These are phyloP conservation scores for Eugnorisma glareosa DNA, from an alignment of 2,888 invertebrate species.

Conservation along the genomic window DNA sequence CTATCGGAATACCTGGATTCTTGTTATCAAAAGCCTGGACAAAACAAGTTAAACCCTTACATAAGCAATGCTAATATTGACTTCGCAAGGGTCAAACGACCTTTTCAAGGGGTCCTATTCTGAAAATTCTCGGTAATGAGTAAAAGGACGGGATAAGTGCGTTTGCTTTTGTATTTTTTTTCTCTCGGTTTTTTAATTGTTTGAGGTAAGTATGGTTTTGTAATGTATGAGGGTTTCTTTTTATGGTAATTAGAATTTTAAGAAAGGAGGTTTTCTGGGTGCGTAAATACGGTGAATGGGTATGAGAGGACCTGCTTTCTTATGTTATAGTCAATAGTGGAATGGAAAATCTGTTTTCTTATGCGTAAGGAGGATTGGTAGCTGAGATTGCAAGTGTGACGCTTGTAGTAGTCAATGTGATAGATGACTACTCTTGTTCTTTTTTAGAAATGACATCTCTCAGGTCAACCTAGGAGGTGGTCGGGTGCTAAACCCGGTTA, in stretches of 20 bases:
- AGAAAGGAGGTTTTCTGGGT: not conserved
- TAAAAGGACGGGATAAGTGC: constrained; percentile 10
- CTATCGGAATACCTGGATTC: constrained; percentile 52
- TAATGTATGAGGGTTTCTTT: not conserved
- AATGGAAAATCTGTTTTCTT: too few relatives aligned
- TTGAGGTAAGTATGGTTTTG: constrained; percentile 10
- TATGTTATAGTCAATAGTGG: not conserved
- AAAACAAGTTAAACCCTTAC: constrained; percentile 61
- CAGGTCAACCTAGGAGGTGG: too few relatives aligned
- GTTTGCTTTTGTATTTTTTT: constrained; percentile 33
- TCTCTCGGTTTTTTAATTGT: constrained; percentile 17
- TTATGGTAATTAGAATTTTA: not conserved
- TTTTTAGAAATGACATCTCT: too few relatives aligned
- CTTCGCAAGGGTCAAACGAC: constrained; percentile 56
- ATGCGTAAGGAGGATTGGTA: not conserved
- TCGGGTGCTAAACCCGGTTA: too few relatives aligned
- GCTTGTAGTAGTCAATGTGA: not conserved
- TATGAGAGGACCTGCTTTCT: not conserved
- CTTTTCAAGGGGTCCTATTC: constrained; percentile 53
- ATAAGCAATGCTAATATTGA: constrained; percentile 71
- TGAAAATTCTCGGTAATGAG: constrained; percentile 36
- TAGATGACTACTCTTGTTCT: too few relatives aligned
- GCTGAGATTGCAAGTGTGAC: not conserved
- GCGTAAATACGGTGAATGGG: not conserved
- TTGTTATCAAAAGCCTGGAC: constrained; percentile 62